Conservation (phyloP, 2,888 invertebrate species). For the Sicus ferrugineus region DNA sequence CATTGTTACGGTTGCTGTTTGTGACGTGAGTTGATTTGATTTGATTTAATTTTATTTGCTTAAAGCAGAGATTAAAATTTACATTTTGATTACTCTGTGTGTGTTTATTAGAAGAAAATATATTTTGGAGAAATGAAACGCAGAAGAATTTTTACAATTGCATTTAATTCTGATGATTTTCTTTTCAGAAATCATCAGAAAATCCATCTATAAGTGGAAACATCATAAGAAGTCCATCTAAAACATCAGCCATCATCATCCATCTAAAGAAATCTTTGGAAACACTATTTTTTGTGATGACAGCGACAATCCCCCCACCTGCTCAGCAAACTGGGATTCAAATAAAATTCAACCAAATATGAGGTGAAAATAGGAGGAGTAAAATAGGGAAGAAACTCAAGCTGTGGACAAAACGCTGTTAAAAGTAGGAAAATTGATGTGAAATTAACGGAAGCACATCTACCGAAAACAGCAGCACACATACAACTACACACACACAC, state of each 20-base stretch:
- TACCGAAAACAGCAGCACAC: neutral
- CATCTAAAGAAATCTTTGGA: no score
- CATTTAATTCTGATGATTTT: no score
- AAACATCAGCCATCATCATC: no score
- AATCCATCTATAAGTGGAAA: no score
- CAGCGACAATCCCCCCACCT: no score
- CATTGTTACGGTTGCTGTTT: neutral
- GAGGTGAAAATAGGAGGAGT: neutral
- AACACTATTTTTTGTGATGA: no score
- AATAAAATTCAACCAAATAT: no score
- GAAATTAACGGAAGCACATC: neutral
- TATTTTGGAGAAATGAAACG: neutral
- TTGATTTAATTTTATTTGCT: neutral
- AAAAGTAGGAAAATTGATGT: neutral
- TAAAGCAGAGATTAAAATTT: neutral
- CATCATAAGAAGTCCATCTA: no score
- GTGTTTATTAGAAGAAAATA: neutral
- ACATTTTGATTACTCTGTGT: neutral
- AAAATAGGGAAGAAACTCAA: neutral
- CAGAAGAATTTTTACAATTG: no score
- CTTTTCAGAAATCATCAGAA: no score
- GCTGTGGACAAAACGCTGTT: no score
- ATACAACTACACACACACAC: slow-evolving; percentile 13
- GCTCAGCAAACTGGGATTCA: no score
- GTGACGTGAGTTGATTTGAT: neutral